Base-by-base conservation (phyloP, 2,888 invertebrate species). In the Diarsia rubi region DNA sequence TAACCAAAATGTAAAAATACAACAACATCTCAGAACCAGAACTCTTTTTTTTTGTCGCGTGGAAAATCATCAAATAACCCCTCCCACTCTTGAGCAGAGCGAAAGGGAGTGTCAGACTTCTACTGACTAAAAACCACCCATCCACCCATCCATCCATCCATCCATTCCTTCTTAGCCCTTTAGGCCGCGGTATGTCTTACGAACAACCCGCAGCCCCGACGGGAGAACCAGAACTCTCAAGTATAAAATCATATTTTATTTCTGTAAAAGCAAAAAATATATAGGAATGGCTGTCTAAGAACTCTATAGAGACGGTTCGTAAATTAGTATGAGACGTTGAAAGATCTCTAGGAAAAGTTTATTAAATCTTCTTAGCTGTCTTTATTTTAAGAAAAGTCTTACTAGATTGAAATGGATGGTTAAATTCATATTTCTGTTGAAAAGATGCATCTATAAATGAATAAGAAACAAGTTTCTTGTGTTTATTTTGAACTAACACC, bases 241-340 rank as follows among this genome's bases (percentile, higher is more conserved):
- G 42, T 27, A 42, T 27, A 21, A 73, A 37, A 73, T 27, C 6
- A 24, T 27, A 73, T 42, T 64, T 64, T 57, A 57, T 64, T 47
- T 57, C 12, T 47, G 27, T 44, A 24, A 16, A 44, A 1, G 27
- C 31, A 49, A 37, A 63, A 2, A 14, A 52, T 54, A 52, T 54
- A 24, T 24, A 31, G 19, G 19, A 59, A 31, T 12, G 1, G 19
- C 4, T 27, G n/a, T 62, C 27, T 21, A 8, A n/a, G 37, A 54
- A 62, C 37, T 59, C 16, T 27, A 60, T 14, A 37, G 47, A 19
- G 24, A 44, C 24, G 4, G 59, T 42, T 45, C 12, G 70, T 54
- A 8, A 59, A n/a, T n/a, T n/a, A 42, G 24, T n/a, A 47, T 45
- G 19, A 42, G 37, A 37, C 27, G 24, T 59, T 37, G 45, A 9